Evolutionary conservation across 2,888 invertebrate species (phyloP).

Genomic region (Lacanobia oleracea): DNA sequence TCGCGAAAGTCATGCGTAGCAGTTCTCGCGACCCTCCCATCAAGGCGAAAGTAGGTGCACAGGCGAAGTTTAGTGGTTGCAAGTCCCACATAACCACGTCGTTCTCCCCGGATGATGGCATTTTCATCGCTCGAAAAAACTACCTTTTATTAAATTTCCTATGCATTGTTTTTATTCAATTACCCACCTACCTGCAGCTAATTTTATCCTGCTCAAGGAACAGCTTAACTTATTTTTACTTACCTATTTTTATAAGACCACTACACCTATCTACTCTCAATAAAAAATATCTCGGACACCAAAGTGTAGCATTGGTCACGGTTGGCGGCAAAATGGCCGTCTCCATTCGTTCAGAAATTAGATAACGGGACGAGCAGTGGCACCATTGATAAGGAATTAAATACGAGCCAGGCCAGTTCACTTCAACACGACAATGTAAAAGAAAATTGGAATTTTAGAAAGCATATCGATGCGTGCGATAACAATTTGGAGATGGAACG

Average conservation of each 20-base stretch:
- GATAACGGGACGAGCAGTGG: constrained; percentile 81
- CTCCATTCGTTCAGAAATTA: constrained; percentile 80
- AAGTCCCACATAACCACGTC: too few relatives aligned
- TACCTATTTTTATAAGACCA: background rate
- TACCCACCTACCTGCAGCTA: background rate
- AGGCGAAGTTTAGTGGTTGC: too few relatives aligned
- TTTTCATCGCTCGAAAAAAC: too few relatives aligned
- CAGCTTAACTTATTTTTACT: background rate
- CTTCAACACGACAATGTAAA: constrained; percentile 74
- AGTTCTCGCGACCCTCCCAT: too few relatives aligned
- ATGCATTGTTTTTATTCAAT: background rate
- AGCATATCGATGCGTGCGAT: constrained; percentile 76
- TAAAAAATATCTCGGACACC: constrained; percentile 64
- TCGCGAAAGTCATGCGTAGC: too few relatives aligned
- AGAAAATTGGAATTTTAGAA: constrained; percentile 81
- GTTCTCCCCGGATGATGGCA: too few relatives aligned
- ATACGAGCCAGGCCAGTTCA: constrained; percentile 72
- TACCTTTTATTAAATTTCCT: background rate
- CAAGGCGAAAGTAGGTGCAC: too few relatives aligned
- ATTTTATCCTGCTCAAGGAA: background rate
- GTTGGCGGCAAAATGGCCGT: constrained; percentile 69
- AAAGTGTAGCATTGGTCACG: constrained; percentile 74
- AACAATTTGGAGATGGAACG: constrained; percentile 68
- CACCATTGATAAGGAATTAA: constrained; percentile 84
- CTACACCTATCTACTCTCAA: constrained; percentile 28